These are phyloP conservation scores for Rhynchomys soricoides DNA, from an alignment of 2,113 vertebrate species.

Conservation along the genomic window DNA sequence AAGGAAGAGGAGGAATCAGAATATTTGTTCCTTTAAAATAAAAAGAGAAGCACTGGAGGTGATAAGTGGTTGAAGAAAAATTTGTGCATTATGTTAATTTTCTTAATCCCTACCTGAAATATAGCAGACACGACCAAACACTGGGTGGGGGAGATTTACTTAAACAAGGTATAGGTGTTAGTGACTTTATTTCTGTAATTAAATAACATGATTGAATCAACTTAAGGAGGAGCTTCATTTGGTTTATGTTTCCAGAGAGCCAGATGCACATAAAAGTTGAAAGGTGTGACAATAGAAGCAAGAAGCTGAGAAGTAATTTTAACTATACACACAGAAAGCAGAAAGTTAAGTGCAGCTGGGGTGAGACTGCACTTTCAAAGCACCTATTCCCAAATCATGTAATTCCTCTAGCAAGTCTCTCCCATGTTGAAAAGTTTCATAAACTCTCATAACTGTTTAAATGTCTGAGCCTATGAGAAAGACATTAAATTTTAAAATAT, in stretches of 20 bases:
- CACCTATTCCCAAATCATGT: accelerated
- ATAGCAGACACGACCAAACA: too few relatives aligned
- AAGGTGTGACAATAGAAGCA: not conserved
- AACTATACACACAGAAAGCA: not conserved
- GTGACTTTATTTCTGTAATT: not conserved
- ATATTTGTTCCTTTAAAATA: not conserved
- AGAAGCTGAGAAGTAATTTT: not conserved
- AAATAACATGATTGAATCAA: not conserved
- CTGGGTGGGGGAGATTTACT: too few relatives aligned
- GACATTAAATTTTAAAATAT: not conserved
- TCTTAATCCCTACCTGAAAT: not conserved
- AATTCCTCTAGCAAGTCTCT: not conserved
- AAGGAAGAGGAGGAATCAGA: not conserved
- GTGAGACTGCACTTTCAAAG: not conserved
- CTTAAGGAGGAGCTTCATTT: not conserved
- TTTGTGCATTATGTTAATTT: too few relatives aligned
- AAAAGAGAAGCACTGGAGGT: not conserved
- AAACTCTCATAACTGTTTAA: not conserved
- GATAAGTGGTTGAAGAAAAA: too few relatives aligned
- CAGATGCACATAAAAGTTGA: not conserved
- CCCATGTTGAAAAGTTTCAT: not conserved
- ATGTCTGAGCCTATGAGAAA: not conserved
- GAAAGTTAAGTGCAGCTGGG: not conserved
- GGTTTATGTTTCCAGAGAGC: not conserved
- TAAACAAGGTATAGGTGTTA: not conserved